Evolutionary conservation across 2,113 vertebrate species (phyloP), one percentile per base, ranked within the genome.

Genomic region (Marcusenius ussheri): DNA sequence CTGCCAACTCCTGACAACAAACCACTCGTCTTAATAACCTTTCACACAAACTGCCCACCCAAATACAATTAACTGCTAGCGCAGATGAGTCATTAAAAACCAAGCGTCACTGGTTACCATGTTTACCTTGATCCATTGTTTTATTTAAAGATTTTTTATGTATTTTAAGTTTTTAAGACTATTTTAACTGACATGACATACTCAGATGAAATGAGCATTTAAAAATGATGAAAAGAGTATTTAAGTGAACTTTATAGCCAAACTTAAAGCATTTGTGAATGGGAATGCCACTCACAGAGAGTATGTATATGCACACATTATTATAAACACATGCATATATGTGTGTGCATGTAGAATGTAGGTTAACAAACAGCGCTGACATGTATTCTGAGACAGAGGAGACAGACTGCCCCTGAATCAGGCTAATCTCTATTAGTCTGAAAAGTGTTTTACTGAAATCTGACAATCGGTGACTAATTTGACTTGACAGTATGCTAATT

Each of bases 341-440:
- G n/a, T 42, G 89, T 89, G 31, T 90, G 90, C 91, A 91, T 84
- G 83, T 91, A 92, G 89, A 88, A 93, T 92, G 77, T 92, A 90
- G 92, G 92, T 93, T 92, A 91, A 89, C 58, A 91, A 90, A 91
- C 83, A 87, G 47, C 90, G 80, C 89, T 92, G 86, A 91, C 90
- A 50, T 88, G 91, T 27, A 42, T 58, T 56, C 87, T 91, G 74
- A 84, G 83, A 83, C 88, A 91, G n/a, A 89, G 49, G 42, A 94
- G 93, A 94, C 92, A 94, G 93, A 89, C 91, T 91, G 87, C 83
- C 56, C 66, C 86, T 90, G 91, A 93, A 95, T 94, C 92, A 92
- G 92, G 92, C 94, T 96, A 97, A 95, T 96, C 93, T 91, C 93
- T 92, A 94, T 96, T 96, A 96, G 95, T 93, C 92, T 94, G 83